A percentile compares a stretch with the other conserved stretches of the same genome.
Evolutionary conservation across 2,113 vertebrate species (phyloP).

Genomic region (Archilochus colubris): DNA sequence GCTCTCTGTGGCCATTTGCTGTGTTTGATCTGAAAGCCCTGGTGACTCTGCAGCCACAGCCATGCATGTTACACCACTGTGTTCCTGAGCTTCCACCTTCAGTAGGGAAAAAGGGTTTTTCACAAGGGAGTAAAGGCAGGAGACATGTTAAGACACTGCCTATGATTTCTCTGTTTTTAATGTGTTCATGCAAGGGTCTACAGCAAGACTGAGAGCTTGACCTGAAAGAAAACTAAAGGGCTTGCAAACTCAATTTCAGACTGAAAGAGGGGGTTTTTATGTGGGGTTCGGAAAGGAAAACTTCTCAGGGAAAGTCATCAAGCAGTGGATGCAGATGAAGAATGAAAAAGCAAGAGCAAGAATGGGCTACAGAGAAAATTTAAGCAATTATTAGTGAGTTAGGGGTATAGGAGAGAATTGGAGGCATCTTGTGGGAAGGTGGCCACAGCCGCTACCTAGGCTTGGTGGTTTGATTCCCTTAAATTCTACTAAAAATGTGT

Average conservation of each 20-base stretch:
- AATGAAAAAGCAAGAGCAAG: not conserved
- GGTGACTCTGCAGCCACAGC: not conserved
- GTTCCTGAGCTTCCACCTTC: not conserved
- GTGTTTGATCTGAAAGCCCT: not conserved
- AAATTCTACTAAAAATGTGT: not conserved
- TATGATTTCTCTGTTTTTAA: not conserved
- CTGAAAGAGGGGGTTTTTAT: not conserved
- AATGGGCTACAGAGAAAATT: not conserved
- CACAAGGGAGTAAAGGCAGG: not conserved
- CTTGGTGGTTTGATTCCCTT: not conserved
- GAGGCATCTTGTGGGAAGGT: constrained; percentile 16
- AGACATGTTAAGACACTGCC: not conserved
- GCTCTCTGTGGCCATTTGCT: not conserved
- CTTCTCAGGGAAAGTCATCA: not conserved
- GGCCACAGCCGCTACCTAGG: not conserved
- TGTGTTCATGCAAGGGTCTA: not conserved
- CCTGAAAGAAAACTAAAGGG: not conserved
- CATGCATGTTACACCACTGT: not conserved
- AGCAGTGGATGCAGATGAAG: not conserved
- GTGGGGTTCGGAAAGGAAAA: not conserved
- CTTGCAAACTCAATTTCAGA: not conserved
- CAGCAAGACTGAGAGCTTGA: not conserved
- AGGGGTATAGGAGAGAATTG: not conserved
- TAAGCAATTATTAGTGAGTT: not conserved
- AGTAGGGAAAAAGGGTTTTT: not conserved